Conservation (phyloP, 2,888 invertebrate genomes). For the Romanomermis culicivorax region DNA sequence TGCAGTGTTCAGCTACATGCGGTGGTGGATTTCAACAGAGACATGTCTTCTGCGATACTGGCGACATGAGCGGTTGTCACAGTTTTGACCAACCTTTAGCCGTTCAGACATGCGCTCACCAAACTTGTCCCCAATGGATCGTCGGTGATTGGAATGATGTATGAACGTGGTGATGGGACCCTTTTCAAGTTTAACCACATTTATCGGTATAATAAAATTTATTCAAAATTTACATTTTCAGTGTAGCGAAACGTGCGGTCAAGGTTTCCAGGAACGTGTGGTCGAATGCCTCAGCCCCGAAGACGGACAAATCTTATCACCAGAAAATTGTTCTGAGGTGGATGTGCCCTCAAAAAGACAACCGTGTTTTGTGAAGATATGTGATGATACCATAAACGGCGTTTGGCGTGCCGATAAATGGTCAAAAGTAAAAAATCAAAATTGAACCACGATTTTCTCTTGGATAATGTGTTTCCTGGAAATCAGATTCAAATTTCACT, state of each 20-base stretch:
- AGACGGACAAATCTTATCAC: not conserved
- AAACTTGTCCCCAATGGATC: constrained; percentile 21
- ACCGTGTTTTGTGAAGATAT: too few relatives aligned
- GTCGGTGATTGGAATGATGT: constrained; percentile 19
- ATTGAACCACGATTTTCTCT: too few relatives aligned
- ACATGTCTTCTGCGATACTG: constrained; percentile 8
- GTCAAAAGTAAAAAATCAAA: too few relatives aligned
- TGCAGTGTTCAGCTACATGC: not conserved
- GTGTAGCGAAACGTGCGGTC: constrained; percentile 33
- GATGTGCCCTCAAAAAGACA: too few relatives aligned
- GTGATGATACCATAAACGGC: too few relatives aligned
- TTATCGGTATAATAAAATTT: not conserved
- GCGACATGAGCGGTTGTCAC: constrained; percentile 22
- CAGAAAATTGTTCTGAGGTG: not conserved
- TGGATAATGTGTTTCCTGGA: too few relatives aligned
- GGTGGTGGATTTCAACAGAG: not conserved
- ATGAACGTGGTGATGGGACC: too few relatives aligned
- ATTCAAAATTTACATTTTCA: constrained; percentile 20
- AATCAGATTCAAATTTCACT: too few relatives aligned
- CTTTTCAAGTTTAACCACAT: too few relatives aligned
- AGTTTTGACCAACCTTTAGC: constrained; percentile 16
- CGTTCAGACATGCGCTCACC: constrained; percentile 17
- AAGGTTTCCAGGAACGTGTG: constrained; percentile 30
- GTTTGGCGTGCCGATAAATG: too few relatives aligned
- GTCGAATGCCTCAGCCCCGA: constrained; percentile 27